Evolutionary conservation across 2,113 vertebrate genomes (phyloP).

Genomic region (Seriola quinqueradiata): DNA sequence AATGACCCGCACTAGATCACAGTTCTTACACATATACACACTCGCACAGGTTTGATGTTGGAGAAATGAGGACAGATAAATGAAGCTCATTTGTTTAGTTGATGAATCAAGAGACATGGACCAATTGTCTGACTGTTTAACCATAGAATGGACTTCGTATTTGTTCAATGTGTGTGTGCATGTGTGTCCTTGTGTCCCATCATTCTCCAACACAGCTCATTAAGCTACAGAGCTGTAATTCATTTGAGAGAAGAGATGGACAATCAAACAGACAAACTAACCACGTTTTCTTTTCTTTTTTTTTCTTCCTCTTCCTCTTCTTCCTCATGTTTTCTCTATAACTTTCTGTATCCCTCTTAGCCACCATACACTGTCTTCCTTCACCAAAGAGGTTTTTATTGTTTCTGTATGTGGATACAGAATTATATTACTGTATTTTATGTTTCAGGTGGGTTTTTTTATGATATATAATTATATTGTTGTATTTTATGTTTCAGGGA

Average conservation of each 20-base stretch:
- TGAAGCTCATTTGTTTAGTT: slow-evolving; percentile 78
- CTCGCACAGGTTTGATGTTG: slow-evolving; percentile 59
- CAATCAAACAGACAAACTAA: slow-evolving; percentile 49
- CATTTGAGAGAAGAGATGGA: slow-evolving; percentile 66
- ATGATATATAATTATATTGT: too few relatives aligned
- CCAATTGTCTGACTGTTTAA: slow-evolving; percentile 78
- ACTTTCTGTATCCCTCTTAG: slow-evolving; percentile 20
- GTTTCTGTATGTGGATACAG: not conserved
- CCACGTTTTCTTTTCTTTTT: slow-evolving; percentile 16
- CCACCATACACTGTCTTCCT: slow-evolving; percentile 14
- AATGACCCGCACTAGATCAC: slow-evolving; percentile 73
- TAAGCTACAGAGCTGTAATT: slow-evolving; percentile 71
- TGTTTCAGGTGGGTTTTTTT: too few relatives aligned
- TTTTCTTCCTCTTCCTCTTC: too few relatives aligned
- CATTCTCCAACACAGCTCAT: slow-evolving; percentile 76
- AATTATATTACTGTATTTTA: too few relatives aligned
- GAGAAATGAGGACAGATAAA: slow-evolving; percentile 63
- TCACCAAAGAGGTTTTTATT: not conserved
- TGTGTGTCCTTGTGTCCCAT: slow-evolving; percentile 58
- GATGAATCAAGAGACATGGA: slow-evolving; percentile 76
- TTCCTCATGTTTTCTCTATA: slow-evolving; percentile 23
- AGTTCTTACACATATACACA: slow-evolving; percentile 48
- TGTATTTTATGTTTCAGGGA: too few relatives aligned
- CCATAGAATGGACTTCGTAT: slow-evolving; percentile 63
- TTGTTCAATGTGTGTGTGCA: slow-evolving; percentile 48